Evolutionary conservation across 1,140 invertebrate species (phyloP), one percentile per base, ranked within the genome.

Genomic region (Eulimnadia texana): DNA sequence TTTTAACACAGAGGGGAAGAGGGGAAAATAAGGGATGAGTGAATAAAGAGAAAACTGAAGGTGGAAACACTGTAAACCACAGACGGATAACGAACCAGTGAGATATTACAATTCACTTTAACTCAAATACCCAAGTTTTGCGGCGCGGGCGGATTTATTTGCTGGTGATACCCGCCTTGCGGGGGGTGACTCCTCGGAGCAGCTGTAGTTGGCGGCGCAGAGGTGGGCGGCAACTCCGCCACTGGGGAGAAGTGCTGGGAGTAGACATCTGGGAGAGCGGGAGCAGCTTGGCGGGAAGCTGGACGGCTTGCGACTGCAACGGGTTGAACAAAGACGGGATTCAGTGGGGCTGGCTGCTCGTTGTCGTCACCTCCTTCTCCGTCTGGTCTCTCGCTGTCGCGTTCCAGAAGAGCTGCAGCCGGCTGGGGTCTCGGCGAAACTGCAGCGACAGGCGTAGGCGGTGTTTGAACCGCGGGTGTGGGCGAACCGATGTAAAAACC

Each of bases 311-410:
- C 28, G 13, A 20, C 55, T 19, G 55, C 24, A 3, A 27, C 16
- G 3, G 28, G 27, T 19, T 57, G 55, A 19, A 20, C 22, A 20
- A 57, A 57, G 33, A 42, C 16, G 33, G 33, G 33, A 16, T 42
- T 42, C 11, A 57, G 55, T 3, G 55, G 55, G 10, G 55, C 33
- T 33, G 55, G 55, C 6, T 57, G 55, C n/a, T 57, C 55, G 9
- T 54, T 54, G 13, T 54, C 52, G 22, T 57, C 27, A 13, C 55
- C 28, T 16, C 55, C 55, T 42, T 57, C 55, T 3, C 27, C 55
- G 29, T 57, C 55, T 22, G 55, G 55, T 57, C 55, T 27, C 55
- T 57, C 55, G 33, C 28, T 57, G 10, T 57, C 55, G 29, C 55
- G 55, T n/a, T 57, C 55, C 55, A 57, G 27, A 3, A 33, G 33